Conservation (phyloP, 2,113 vertebrate genomes). For the Varanus salvator region DNA sequence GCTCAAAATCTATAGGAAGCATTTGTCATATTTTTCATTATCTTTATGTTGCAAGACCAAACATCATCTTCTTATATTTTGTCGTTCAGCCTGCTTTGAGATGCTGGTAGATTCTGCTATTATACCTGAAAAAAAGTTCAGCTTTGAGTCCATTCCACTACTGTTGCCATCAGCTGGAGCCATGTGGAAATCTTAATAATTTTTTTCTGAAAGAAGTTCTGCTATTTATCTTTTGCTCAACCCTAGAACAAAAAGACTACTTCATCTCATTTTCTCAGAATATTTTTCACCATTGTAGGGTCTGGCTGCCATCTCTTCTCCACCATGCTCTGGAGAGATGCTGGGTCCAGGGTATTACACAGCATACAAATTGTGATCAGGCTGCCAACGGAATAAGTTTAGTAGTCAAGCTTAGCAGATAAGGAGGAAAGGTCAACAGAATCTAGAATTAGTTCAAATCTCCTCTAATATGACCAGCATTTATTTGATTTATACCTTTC, state of each 20-base stretch:
- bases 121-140: neutral
- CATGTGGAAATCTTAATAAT: neutral
- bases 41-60: neutral
- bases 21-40: neutral
- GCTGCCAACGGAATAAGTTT: neutral
- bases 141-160: neutral
- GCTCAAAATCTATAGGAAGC: neutral
- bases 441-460: constrained; percentile 12
- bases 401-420: neutral
- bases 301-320: neutral
- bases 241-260: neutral
- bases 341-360: neutral
- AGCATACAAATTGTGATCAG: neutral
- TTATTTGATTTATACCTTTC: neutral
- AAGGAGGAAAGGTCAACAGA: neutral
- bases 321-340: neutral
- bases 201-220: neutral
- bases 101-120: neutral
- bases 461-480: neutral
- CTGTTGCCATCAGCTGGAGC: neutral
- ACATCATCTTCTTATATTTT: neutral
- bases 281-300: too few species aligned
- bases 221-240: neutral
- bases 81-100: neutral
- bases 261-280: too few species aligned